Percentiles rank a stretch among this genome's conserved stretches.
Conservation (phyloP, 2,888 invertebrate species). For the Caenorhabditis wallacei region DNA sequence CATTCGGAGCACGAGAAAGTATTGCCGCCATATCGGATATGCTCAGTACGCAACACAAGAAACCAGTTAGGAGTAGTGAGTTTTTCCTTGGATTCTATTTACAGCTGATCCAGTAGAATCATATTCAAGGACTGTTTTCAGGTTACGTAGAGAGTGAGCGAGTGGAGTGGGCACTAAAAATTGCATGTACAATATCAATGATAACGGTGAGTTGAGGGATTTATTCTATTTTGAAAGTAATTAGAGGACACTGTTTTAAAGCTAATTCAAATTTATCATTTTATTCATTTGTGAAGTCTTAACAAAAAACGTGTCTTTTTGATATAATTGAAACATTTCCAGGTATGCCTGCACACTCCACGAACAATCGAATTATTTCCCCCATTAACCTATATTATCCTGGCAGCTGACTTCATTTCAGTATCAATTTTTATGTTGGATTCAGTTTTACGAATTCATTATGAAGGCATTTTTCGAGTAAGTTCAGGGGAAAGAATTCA, state of each 20-base stretch:
- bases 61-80: conserved; percentile 67
- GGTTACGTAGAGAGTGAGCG: conserved; percentile 72
- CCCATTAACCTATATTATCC: conserved; percentile 89
- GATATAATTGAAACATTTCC: too few species aligned
- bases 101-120: too few species aligned
- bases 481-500: conserved; percentile 20
- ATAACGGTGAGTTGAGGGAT: conserved; percentile 84
- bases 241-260: too few species aligned
- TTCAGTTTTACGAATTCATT: conserved; percentile 99
- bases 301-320: too few species aligned
- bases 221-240: neutral
- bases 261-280: too few species aligned
- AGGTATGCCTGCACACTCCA: conserved; percentile 96
- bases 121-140: conserved; percentile 39
- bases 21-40: conserved; percentile 77
- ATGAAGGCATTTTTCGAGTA: conserved; percentile 93
- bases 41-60: conserved; percentile 72
- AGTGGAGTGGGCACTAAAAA: conserved; percentile 72
- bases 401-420: conserved; percentile 92
- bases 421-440: conserved; percentile 96
- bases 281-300: too few species aligned
- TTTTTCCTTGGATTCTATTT: neutral
- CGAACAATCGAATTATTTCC: conserved; percentile 94
- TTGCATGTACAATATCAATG: conserved; percentile 77
- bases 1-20: conserved; percentile 72